Conservation (phyloP, 2,888 invertebrate genomes). For the Archips xylosteana region DNA sequence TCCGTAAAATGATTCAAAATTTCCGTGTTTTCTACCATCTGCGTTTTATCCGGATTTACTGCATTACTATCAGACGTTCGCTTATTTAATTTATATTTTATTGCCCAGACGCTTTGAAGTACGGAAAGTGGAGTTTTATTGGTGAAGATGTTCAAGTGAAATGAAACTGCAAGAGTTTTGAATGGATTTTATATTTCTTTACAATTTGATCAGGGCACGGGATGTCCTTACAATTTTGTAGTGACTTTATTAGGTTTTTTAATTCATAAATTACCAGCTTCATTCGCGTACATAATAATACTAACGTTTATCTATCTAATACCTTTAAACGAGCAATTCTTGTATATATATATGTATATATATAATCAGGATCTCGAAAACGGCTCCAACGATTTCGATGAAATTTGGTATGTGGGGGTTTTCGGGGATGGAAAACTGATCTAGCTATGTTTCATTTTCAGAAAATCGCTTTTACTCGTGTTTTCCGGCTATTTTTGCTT, state of each 20-base stretch:
- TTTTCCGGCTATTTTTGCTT: too few species aligned
- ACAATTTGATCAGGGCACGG: neutral
- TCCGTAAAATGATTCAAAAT: conserved; percentile 60
- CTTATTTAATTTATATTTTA: conserved; percentile 34
- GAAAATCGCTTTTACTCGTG: too few species aligned
- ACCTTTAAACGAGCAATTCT: too few species aligned
- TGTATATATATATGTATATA: too few species aligned
- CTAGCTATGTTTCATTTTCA: too few species aligned
- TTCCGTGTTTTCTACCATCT: conserved; percentile 36
- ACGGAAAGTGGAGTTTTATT: neutral
- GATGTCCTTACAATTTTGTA: neutral
- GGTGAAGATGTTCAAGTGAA: conserved; percentile 5
- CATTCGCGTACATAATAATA: too few species aligned
- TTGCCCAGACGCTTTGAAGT: conserved; percentile 20
- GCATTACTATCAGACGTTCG: conserved; percentile 37
- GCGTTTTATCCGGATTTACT: conserved; percentile 25
- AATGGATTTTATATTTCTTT: neutral
- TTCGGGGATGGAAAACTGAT: too few species aligned
- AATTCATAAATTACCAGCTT: too few species aligned
- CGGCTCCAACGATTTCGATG: too few species aligned
- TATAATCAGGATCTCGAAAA: too few species aligned
- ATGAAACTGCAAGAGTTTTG: neutral
- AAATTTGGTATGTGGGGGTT: too few species aligned
- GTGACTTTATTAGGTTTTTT: neutral
- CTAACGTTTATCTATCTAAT: too few species aligned